Evolutionary conservation across 2,797 vertebrate genomes (phyloP), one percentile per base, ranked within the genome.

Genomic region (Momotus momota): DNA sequence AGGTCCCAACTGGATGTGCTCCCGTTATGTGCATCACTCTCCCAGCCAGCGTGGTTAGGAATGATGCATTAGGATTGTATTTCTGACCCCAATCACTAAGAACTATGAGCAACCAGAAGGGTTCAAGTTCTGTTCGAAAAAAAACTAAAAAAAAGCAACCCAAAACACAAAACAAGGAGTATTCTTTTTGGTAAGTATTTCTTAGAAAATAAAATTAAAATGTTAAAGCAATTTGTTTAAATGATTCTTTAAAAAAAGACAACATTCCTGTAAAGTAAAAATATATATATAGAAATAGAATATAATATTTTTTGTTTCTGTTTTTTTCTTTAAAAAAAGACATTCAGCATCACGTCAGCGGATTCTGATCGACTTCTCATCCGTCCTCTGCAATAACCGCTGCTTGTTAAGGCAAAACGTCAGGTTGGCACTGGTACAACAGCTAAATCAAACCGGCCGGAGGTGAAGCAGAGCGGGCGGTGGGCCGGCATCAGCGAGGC

Each of bases 281-380:
- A 98, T 97, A 98, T 96, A 97, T 97, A 91, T 97, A 96, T 97
- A 94, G 95, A 97, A 96, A 96, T 96, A 97, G 88, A 93, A 88
- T 90, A 90, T 52, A 41, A 10, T 77, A 65, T 78, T 79, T 86
- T 31, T 62, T n/a, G 10, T 38, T 14, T 82, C 74, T 93, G 14
- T 18, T 52, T 29, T 9, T 35, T 22, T 35, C 35, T 86, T 88
- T 86, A 92, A 97, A 96, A 86, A 71, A 90, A 71, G 93, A 98
- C 95, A 98, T 96, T 97, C 94, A 96, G 91, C 14, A 97, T 97
- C 94, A 95, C 12, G 6, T 94, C 91, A 97, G 95, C 54, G 13
- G 97, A 96, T 92, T 82, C 95, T 7, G 48, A 74, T 66, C 92
- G 79, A n/a, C 75, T 41, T 66, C 94, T 69, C 25, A 0, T n/a